These are phyloP conservation scores for Erpetoichthys calabaricus DNA, from an alignment of 2,797 vertebrate species.

Conservation along the genomic window DNA sequence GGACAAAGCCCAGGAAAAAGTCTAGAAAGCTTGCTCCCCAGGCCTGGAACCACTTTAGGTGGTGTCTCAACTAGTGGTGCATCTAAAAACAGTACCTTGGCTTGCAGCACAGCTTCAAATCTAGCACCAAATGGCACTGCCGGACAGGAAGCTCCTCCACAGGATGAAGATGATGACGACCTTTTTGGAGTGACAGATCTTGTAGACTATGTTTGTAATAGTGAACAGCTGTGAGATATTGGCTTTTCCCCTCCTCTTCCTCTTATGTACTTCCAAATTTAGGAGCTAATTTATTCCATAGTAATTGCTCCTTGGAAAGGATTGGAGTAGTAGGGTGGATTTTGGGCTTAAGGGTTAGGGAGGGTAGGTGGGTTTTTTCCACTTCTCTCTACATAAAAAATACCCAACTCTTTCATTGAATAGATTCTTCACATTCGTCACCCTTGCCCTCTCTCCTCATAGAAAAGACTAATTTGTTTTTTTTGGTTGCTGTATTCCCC, in stretches of 20 bases:
- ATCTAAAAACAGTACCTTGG: constrained; percentile 52
- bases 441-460: too few relatives aligned
- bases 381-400: neutral
- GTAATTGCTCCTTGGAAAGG: constrained; percentile 37
- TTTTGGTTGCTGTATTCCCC: too few relatives aligned
- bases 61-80: constrained; percentile 2
- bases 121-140: constrained; percentile 67
- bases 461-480: too few relatives aligned
- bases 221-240: constrained; percentile 73
- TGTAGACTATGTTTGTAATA: constrained; percentile 88
- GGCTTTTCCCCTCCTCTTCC: constrained; percentile 2
- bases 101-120: constrained; percentile 40
- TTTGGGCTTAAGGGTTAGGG: neutral
- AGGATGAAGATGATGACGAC: constrained; percentile 83
- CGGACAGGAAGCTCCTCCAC: constrained; percentile 54
- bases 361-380: neutral
- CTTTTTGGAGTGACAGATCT: constrained; percentile 87
- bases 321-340: neutral
- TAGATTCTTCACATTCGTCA: neutral
- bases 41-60: constrained; percentile 27
- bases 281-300: constrained; percentile 66
- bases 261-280: constrained; percentile 2
- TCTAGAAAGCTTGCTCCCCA: constrained; percentile 62
- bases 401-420: neutral
- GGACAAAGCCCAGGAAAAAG: constrained; percentile 79